phyloP scores from a whole-genome alignment of 2,113 vertebrate species.

The Tachysurus vachellii region DNA sequence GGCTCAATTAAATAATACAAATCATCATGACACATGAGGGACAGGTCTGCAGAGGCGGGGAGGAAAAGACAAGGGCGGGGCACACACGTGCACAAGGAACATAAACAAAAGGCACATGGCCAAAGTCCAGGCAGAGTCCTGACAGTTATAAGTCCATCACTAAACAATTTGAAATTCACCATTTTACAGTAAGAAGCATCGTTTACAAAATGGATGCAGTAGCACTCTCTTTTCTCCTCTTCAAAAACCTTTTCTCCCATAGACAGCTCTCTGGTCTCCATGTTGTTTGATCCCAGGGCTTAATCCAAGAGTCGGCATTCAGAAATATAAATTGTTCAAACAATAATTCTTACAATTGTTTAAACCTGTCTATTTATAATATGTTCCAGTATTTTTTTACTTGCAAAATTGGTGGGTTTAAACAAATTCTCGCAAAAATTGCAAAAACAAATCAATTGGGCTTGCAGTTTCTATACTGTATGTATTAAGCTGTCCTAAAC shows the following conservation, averaged over 20 bases:
- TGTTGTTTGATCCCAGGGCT: background rate
- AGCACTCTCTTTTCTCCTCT: background rate
- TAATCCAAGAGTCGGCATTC: background rate
- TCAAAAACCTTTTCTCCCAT: background rate
- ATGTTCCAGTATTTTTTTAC: background rate
- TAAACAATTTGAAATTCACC: background rate
- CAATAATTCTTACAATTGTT: background rate
- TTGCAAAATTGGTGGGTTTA: background rate
- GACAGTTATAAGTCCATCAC: background rate
- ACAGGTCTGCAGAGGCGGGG: no score
- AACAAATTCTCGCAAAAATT: background rate
- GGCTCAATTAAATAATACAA: no score
- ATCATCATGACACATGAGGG: no score
- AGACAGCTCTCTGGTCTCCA: background rate
- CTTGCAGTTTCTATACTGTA: background rate
- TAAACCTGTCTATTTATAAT: background rate
- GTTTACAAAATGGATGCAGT: background rate
- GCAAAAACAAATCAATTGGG: background rate
- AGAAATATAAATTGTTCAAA: background rate
- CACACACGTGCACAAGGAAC: no score
- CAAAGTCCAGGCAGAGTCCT: no score
- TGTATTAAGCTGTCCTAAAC: background rate
- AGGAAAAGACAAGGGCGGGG: no score
- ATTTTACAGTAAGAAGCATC: background rate
- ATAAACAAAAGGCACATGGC: no score